These are phyloP conservation scores for Paradoxurus hermaphroditus DNA, from an alignment of 2,113 vertebrate genomes.

Conservation along the genomic window DNA sequence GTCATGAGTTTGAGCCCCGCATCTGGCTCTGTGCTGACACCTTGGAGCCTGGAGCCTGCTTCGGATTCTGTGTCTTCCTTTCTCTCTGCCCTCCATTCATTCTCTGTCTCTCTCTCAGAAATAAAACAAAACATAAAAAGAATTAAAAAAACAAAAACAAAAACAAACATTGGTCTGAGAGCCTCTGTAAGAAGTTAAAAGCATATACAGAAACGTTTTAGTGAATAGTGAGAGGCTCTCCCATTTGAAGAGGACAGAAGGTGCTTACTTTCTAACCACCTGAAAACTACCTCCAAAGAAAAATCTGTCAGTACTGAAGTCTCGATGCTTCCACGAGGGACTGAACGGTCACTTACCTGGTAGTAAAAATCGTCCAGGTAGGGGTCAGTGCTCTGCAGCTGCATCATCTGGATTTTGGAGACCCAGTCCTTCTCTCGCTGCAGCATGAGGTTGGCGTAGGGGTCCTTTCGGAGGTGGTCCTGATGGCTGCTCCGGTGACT, in stretches of 20 bases:
- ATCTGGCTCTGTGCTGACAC: no score
- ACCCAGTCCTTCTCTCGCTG: constrained; percentile 98
- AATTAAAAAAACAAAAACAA: no score
- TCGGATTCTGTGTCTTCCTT: no score
- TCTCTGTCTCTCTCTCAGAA: no score
- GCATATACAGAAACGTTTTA: background rate
- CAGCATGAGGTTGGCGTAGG: constrained; percentile 97
- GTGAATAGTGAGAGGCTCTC: background rate
- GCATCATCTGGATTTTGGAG: constrained; percentile 98
- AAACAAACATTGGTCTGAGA: no score
- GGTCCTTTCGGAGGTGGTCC: constrained; percentile 90
- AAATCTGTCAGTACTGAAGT: background rate
- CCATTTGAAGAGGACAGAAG: background rate
- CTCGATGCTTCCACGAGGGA: background rate
- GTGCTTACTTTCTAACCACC: background rate
- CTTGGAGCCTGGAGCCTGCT: no score
- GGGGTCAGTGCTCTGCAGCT: constrained; percentile 97
- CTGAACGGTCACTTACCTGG: constrained; percentile 78
- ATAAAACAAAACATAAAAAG: no score
- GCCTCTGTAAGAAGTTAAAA: background rate
- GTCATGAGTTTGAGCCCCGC: no score
- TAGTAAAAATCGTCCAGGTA: constrained; percentile 99
- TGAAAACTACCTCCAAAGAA: background rate
- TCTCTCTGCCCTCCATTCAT: no score
- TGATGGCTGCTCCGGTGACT: constrained; percentile 82